Evolutionary conservation across 2,797 vertebrate species (phyloP), one percentile per base, ranked within the genome.

Genomic region (Ispidina lecontei): DNA sequence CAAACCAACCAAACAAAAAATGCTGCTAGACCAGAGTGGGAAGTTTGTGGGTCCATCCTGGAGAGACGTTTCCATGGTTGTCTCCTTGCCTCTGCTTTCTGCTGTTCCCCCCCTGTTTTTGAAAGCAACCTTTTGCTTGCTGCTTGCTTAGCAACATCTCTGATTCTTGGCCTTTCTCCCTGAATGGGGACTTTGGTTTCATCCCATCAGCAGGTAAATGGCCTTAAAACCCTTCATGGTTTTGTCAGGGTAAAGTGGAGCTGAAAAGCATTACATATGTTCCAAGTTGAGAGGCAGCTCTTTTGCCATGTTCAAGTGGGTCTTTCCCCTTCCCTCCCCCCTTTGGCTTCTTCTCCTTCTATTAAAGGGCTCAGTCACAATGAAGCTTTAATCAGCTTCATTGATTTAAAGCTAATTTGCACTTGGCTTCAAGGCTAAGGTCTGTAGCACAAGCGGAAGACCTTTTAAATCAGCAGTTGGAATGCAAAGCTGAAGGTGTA

Each of bases 91-190:
- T 96, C 87, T 96, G 67, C 86, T 71, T 46, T 47, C 82, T 71
- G 83, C 93, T 89, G 20, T 51, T 43, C 6, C 16, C 1, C 31
- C 9, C 2, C 59, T 60, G 1, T 89, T 91, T 89, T 68, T 87
- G 64, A 87, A 97, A 97, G 94, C 79, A 94, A 76, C 35, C 73
- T 73, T 97, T 97, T 96, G 93, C 96, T 97, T 95, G 95, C 67
- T 33, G 90, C 96, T 97, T 98, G 97, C 98, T 98, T 98, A 98
- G 97, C 97, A 98, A 98, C 97, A 96, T 98, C 98, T 98, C 98
- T 98, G 98, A 98, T 97, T 98, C 98, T 98, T 98, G 98, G 98
- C 97, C 97, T 98, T 98, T 98, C 97, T 80, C 85, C 98, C 97
- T 98, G 98, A 97, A 98, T 96, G 97, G 97, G 95, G 97, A 98